Evolutionary conservation across 2,888 invertebrate genomes (phyloP).

Genomic region (Drosophila testacea): DNA sequence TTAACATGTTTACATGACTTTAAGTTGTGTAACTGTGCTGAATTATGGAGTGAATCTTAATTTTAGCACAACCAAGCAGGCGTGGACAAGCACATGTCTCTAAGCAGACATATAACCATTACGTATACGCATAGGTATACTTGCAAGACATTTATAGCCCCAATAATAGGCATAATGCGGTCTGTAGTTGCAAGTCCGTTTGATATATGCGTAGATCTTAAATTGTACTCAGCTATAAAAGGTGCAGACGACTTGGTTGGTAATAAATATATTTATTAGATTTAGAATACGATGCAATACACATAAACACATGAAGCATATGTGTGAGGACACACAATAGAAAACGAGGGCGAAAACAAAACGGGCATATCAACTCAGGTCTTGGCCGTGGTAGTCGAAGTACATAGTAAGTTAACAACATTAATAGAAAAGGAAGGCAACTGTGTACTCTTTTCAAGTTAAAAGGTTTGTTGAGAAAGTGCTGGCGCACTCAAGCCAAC

Average conservation of each 20-base stretch:
- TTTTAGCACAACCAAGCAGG: constrained; percentile 1
- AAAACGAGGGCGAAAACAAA: not conserved
- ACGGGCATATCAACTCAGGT: constrained; percentile 8
- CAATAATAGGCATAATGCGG: constrained; percentile 16
- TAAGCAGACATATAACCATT: not conserved
- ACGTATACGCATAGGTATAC: constrained; percentile 10
- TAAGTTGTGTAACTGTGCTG: not conserved
- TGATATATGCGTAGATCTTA: constrained; percentile 37
- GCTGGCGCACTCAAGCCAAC: constrained; percentile 24
- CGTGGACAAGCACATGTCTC: not conserved
- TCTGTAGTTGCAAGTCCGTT: constrained; percentile 22
- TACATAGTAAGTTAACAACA: constrained; percentile 47
- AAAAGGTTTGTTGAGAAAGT: constrained; percentile 2
- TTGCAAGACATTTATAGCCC: constrained; percentile 42
- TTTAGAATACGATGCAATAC: constrained; percentile 45
- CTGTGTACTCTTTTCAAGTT: not conserved
- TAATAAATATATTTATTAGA: constrained; percentile 62
- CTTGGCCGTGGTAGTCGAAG: constrained; percentile 3
- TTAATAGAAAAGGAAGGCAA: constrained; percentile 34
- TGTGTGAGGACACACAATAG: constrained; percentile 1
- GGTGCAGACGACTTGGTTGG: constrained; percentile 34
- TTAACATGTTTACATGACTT: not conserved
- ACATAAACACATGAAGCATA: constrained; percentile 30
- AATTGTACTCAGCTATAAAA: constrained; percentile 44
- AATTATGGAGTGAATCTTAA: not conserved